Evolutionary conservation across 2,113 vertebrate species (phyloP), one percentile per base, ranked within the genome.

Genomic region (Polypterus bichir): DNA sequence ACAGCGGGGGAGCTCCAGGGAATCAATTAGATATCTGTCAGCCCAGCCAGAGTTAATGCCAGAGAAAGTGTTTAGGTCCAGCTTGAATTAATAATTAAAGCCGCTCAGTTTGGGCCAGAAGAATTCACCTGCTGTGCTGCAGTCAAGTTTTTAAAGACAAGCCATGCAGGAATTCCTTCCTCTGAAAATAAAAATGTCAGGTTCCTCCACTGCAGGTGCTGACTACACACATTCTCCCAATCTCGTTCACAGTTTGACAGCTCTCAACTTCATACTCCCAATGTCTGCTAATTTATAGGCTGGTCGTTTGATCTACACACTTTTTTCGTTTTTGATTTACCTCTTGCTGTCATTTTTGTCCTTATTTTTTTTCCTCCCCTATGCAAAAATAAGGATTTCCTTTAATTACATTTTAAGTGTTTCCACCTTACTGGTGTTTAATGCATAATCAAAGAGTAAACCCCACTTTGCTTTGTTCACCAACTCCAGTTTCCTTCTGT

Each of bases 361-460:
- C 11, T 49, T 27, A 27, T 27, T 27, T 27, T 27, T n/a, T 27
- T 27, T 27, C 27, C 27, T 27, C 27, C 27, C 27, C 27, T 27
- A 27, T 27, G 27, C 27, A 27, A 44, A 44, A 55, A 68, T 63
- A 65, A 60, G 56, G 62, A 60, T 61, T 54, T 59, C 65, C 57
- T 64, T 59, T 66, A 65, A 68, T 59, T 61, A 66, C 60, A 59
- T 47, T 64, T 71, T 47, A 70, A 69, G 68, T 54, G 52, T 59
- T 71, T 69, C 62, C 49, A 51, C 49, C 9, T 6, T 51, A 9
- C 9, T 6, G 49, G 49, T 7, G 49, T 27, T 27, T 27, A 27
- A 27, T 27, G 27, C 27, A 27, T 27, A 27, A 27, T 27, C 27
- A 27, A 27, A 27, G 27, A 27, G 27, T 27, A 27, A 27, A 27